Evolutionary conservation across 2,888 invertebrate species (phyloP).

Genomic region (Stegana nigrithorax): DNA sequence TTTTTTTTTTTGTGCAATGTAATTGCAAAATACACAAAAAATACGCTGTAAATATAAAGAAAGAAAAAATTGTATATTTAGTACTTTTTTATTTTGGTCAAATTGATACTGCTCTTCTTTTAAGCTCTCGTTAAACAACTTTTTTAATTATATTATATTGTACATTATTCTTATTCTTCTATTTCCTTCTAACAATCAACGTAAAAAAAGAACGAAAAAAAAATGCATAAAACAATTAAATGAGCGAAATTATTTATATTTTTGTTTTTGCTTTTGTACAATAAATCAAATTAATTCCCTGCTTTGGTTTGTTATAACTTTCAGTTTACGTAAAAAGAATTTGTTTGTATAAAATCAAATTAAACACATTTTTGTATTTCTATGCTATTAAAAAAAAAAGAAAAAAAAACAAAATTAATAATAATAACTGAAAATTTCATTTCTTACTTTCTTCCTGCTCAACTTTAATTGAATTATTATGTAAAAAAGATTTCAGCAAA

Average conservation of each 20-base stretch:
- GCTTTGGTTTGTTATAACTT: conserved; percentile 30
- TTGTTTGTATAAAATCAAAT: too few relatives aligned
- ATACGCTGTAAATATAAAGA: conserved; percentile 11
- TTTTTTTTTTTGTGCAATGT: neutral
- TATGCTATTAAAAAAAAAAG: conserved; percentile 20
- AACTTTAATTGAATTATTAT: conserved; percentile 15
- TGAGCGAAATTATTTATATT: conserved; percentile 6
- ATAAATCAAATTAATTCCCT: conserved; percentile 26
- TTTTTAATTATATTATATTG: conserved; percentile 11
- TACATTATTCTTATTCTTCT: neutral
- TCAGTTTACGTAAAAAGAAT: conserved; percentile 3
- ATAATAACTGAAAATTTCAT: conserved; percentile 9
- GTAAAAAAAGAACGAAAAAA: conserved; percentile 5
- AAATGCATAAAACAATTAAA: conserved; percentile 6
- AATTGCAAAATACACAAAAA: conserved; percentile 7
- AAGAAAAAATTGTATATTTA: neutral
- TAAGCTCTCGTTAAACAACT: conserved; percentile 23
- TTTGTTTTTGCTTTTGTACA: conserved; percentile 28
- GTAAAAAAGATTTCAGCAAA: conserved; percentile 8
- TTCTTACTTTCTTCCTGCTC: conserved; percentile 17
- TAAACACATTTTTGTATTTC: neutral
- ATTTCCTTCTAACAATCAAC: conserved; percentile 20
- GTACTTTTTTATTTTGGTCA: conserved; percentile 23
- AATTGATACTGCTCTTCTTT: conserved; percentile 29
- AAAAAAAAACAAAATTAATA: conserved; percentile 17